Conservation (phyloP, 2,888 invertebrate genomes). For the Frankliniella fusca region DNA sequence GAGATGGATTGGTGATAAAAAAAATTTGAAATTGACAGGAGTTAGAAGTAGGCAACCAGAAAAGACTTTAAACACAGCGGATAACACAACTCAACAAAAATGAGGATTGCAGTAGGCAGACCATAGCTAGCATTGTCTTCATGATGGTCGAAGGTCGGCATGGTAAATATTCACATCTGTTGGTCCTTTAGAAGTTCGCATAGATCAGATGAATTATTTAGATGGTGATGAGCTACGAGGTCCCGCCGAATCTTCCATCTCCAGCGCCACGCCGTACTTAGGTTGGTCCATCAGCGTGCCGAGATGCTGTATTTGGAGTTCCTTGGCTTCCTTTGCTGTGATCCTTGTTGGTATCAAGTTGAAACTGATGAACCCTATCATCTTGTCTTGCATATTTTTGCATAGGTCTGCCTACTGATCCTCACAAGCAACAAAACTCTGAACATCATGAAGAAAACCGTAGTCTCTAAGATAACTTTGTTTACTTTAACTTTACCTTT, state of each 20-base stretch:
- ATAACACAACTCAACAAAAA: too few relatives aligned
- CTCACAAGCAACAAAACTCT: conserved; percentile 25
- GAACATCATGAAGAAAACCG: background rate
- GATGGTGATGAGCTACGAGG: background rate
- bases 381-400: background rate
- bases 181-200: too few relatives aligned
- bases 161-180: too few relatives aligned
- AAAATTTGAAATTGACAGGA: too few relatives aligned
- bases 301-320: background rate
- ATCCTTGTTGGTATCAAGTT: background rate
- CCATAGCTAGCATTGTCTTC: conserved; percentile 6
- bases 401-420: conserved; percentile 29
- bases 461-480: background rate
- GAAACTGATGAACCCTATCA: background rate
- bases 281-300: background rate
- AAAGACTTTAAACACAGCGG: too few relatives aligned
- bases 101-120: conserved; percentile 7
- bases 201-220: too few relatives aligned
- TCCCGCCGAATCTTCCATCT: background rate
- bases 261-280: background rate
- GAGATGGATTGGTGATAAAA: too few relatives aligned
- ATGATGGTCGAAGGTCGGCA: background rate
- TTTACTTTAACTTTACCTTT: conserved; percentile 44
- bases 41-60: too few relatives aligned
- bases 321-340: background rate